Base-by-base conservation (phyloP, 2,113 vertebrate genomes). In the Semicossyphus pulcher region DNA sequence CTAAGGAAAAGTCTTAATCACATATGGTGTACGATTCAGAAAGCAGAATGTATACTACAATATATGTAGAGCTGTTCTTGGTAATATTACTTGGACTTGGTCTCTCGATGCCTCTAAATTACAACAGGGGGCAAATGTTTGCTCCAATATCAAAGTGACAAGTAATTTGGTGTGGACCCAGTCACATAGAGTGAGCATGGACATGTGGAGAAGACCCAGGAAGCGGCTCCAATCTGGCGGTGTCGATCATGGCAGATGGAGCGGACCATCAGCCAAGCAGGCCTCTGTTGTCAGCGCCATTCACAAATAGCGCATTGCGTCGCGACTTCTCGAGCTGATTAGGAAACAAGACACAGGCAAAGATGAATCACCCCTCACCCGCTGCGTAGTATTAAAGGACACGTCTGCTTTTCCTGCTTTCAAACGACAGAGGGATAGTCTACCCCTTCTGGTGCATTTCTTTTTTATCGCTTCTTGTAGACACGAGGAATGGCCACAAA, bases 131-230 rank as follows among this genome's bases (percentile, higher is more conserved):
- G 18, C 56, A 58, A 73, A 65, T 65, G 56, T 71, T 67, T 75
- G 73, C 61, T 70, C 26, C 15, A 37, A 59, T 60, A 79, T 80
- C 79, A 82, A 87, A 88, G 80, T 60, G 78, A 85, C 77, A 72
- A 80, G 78, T 72, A 48, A 83, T 78, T 81, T 77, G 71, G 77
- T 75, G 83, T 32, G 32, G 72, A 78, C 78, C 60, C 73, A 71
- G 71, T 70, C 62, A 72, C 72, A 84, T 73, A 60, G 37, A 80
- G 66, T 60, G 66, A 80, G 64, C 62, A 39, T 5, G 34, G 76
- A 86, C 89, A 86, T 85, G 87, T 81, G 83, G 83, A 82, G 70
- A 72, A 76, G 63, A 83, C 86, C 86, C 82, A 72, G 83, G 83
- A 69, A 85, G 80, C 41, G 21, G 66, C 77, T 72, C 71, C 80